Evolutionary conservation across 2,113 vertebrate species (phyloP).

Genomic region (Xyliphius kryptos): DNA sequence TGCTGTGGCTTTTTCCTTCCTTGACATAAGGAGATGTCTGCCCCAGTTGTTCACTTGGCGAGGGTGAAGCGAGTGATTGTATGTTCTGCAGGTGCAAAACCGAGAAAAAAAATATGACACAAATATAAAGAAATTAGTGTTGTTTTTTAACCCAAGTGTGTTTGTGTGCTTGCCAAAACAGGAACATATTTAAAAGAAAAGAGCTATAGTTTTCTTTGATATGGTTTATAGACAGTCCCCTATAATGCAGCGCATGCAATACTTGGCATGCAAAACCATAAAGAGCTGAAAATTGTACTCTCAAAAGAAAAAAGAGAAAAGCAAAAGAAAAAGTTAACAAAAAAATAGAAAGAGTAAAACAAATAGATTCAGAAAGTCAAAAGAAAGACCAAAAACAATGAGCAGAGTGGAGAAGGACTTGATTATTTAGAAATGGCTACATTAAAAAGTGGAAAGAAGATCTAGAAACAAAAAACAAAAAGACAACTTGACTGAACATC

Average conservation of each 20-base stretch:
- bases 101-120: slow-evolving; percentile 52
- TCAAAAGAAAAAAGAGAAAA: slow-evolving; percentile 61
- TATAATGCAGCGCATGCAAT: slow-evolving; percentile 98
- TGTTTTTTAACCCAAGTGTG: slow-evolving; percentile 50
- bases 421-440: slow-evolving; percentile 60
- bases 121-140: slow-evolving; percentile 62
- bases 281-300: slow-evolving; percentile 70
- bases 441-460: slow-evolving; percentile 46
- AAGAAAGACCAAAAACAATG: slow-evolving; percentile 10
- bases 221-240: slow-evolving; percentile 83
- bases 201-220: slow-evolving; percentile 67
- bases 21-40: slow-evolving; percentile 58
- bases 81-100: slow-evolving; percentile 74
- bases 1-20: slow-evolving; percentile 55
- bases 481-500: slow-evolving; percentile 82
- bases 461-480: slow-evolving; percentile 55
- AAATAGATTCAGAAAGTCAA: slow-evolving; percentile 54
- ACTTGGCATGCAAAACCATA: slow-evolving; percentile 95
- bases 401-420: slow-evolving; percentile 67
- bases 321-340: slow-evolving; percentile 58
- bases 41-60: slow-evolving; percentile 63
- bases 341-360: slow-evolving; percentile 54
- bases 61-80: slow-evolving; percentile 61
- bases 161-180: slow-evolving; percentile 69
- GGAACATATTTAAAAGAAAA: slow-evolving; percentile 70